phyloP scores from a whole-genome alignment of 2,113 vertebrate genomes.

The Brachyhypopomus occidentalis region DNA sequence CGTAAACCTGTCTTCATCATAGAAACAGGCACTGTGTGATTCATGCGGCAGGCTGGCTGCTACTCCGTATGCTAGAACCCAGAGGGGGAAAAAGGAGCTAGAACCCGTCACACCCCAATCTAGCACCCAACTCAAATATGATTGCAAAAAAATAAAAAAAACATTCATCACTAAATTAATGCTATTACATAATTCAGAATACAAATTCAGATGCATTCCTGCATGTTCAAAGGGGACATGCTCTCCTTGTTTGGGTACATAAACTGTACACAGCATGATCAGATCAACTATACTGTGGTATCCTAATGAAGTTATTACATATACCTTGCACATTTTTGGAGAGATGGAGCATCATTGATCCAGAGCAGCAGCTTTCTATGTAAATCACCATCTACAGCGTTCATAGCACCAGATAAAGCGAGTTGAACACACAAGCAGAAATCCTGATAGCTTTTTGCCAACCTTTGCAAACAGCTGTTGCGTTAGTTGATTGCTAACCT shows the following conservation, averaged over 20 bases:
- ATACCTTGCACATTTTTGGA: neutral
- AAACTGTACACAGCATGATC: neutral
- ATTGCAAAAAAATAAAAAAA: no score
- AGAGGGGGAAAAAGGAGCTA: neutral
- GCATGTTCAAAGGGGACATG: no score
- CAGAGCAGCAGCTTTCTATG: conserved; percentile 18
- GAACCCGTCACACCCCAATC: neutral
- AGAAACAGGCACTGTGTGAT: conserved; percentile 1
- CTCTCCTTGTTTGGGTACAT: neutral
- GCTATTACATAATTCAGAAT: no score
- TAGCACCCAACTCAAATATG: neutral
- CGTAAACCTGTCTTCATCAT: neutral
- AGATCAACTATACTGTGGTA: neutral
- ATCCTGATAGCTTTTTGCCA: no score
- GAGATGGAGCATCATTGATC: conserved; percentile 1
- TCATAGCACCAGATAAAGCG: neutral
- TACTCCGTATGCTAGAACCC: neutral
- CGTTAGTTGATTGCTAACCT: neutral
- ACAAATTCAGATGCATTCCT: no score
- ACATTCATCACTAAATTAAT: no score
- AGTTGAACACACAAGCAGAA: no score
- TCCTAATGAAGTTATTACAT: no score
- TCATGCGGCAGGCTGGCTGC: neutral
- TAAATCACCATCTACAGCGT: conserved; percentile 15
- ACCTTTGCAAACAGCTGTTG: no score